phyloP scores from a whole-genome alignment of 2,797 vertebrate species.

The Chelon auratus region DNA sequence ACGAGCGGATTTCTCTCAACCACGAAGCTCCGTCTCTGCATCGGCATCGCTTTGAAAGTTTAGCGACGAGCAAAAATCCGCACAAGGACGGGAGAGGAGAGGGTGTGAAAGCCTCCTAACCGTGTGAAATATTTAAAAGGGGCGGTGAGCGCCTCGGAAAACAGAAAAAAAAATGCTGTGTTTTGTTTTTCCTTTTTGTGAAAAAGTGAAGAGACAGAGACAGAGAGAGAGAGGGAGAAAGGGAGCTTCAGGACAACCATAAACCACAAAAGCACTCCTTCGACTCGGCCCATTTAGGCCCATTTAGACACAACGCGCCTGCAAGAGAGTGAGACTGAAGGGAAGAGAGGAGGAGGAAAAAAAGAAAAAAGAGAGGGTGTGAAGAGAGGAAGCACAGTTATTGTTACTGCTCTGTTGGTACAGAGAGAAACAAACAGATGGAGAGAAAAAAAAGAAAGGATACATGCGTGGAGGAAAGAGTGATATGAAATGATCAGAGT shows the following conservation, averaged over 20 bases:
- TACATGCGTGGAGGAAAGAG: conserved; percentile 45
- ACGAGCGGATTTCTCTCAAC: conserved; percentile 58
- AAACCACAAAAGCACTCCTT: conserved; percentile 69
- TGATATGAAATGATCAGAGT: conserved; percentile 68
- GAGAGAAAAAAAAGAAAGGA: conserved; percentile 9
- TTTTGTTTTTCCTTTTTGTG: conserved; percentile 44
- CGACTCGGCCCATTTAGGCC: conserved; percentile 62
- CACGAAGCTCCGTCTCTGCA: conserved; percentile 32
- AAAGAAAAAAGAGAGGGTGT: neutral
- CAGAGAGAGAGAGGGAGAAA: conserved; percentile 21
- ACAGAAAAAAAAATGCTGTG: neutral
- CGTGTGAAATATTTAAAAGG: conserved; percentile 71
- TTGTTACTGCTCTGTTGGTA: conserved; percentile 32
- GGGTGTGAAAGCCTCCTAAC: conserved; percentile 37
- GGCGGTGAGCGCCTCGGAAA: conserved; percentile 23
- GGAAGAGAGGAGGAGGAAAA: neutral
- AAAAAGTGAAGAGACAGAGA: conserved; percentile 38
- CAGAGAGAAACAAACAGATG: conserved; percentile 32
- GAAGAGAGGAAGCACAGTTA: conserved; percentile 35
- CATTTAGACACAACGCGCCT: conserved; percentile 62
- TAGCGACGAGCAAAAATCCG: conserved; percentile 23
- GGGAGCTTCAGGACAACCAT: conserved; percentile 51
- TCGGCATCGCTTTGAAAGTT: conserved; percentile 16
- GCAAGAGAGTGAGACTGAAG: conserved; percentile 43
- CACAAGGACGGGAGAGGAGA: conserved; percentile 27